Percentiles rank a stretch among this genome's conserved stretches.
Evolutionary conservation across 2,888 invertebrate genomes (phyloP).

Genomic region (Netelia fuscicornis): DNA sequence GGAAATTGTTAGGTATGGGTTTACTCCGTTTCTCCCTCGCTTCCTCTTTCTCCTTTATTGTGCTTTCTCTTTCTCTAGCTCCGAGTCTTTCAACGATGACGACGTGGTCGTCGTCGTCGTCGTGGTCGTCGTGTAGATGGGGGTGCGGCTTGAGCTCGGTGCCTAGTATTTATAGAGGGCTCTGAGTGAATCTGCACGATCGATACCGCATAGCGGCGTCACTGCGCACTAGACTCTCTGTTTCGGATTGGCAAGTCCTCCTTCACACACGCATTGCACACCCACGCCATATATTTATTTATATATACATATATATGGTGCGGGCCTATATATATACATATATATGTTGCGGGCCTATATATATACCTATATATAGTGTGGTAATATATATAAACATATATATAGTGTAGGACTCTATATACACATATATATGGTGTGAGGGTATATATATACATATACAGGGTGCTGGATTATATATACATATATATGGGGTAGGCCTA

Average conservation of each 20-base stretch:
- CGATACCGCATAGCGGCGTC: slow-evolving; percentile 82
- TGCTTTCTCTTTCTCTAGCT: background rate
- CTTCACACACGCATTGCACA: slow-evolving; percentile 13
- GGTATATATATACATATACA: no score
- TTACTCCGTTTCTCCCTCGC: background rate
- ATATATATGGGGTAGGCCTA: no score
- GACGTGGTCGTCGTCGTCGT: slow-evolving; percentile 32
- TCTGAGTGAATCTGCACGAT: slow-evolving; percentile 81
- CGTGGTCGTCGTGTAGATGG: slow-evolving; percentile 43
- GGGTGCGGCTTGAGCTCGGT: slow-evolving; percentile 76
- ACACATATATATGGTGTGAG: no score
- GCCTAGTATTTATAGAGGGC: slow-evolving; percentile 83
- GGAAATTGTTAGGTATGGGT: slow-evolving; percentile 64
- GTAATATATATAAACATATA: no score
- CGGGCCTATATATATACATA: no score
- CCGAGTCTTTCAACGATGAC: no score
- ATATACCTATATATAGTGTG: no score
- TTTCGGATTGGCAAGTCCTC: slow-evolving; percentile 73
- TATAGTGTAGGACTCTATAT: no score
- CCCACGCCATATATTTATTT: slow-evolving; percentile 50
- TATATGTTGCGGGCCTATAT: no score
- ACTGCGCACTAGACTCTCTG: slow-evolving; percentile 78
- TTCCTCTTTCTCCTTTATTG: background rate
- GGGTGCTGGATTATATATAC: no score
- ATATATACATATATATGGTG: background rate